Base-by-base conservation (phyloP, 1,140 invertebrate genomes). In the Drosophila trapezifrons region DNA sequence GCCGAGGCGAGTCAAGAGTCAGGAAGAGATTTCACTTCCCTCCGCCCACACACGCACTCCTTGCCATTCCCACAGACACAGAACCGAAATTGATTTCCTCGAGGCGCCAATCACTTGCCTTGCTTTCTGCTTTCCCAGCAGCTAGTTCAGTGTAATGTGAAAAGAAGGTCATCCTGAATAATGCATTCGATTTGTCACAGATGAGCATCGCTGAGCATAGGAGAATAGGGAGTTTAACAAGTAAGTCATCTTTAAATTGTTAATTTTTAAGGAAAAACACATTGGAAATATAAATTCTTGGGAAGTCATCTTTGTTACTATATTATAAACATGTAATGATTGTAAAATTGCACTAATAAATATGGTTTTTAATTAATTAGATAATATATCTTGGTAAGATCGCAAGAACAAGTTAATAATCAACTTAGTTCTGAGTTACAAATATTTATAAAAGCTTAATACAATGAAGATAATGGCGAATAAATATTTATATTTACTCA, bases 111-210 rank as follows among this genome's bases (percentile, higher is more conserved):
- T 71, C 18, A 46, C 78, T 58, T 60, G 29, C 13, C 51, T 25
- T 25, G 32, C 43, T 49, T 62, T 40, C 79, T 84, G 78, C 32
- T 74, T 84, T 76, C 81, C 81, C 79, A 79, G 57, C 69, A 78
- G 55, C 55, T 49, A 82, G 69, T 82, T 82, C 79, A 82, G 62
- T 69, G 62, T 69, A 52, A 69, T 54, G 65, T 66, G 38, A 69
- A 51, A 45, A 49, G 35, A 58, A 76, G 47, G 70, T 75, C 69
- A 75, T 35, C 42, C 42, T 38, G n/a, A 55, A 25, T 54, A 54
- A 69, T 66, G 46, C 46, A 66, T 52, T 10, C 12, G 29, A 25
- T 49, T 67, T 51, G 63, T 9, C 42, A 35, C 17, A 17, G 17
- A 29, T 12, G 12, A 43, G 9, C 51, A 37, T 25, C 5, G 20